phyloP scores from a whole-genome alignment of 2,113 vertebrate genomes.

The Triplophysa siluroides region DNA sequence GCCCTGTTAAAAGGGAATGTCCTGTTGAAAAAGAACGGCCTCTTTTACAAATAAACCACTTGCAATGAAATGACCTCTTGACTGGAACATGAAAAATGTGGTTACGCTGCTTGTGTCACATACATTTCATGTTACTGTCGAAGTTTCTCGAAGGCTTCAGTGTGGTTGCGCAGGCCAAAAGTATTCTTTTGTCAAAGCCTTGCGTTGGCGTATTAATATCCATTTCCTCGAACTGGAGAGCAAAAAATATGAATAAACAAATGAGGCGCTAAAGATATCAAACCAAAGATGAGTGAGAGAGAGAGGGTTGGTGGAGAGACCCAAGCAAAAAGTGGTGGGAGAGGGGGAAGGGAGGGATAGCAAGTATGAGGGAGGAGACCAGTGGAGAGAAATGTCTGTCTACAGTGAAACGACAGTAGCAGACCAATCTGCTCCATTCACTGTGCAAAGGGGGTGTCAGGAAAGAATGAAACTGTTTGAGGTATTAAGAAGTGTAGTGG shows the following conservation, averaged over 20 bases:
- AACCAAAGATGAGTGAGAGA: neutral
- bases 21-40: neutral
- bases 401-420: neutral
- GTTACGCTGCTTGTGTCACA: neutral
- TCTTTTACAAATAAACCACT: neutral
- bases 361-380: neutral
- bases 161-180: neutral
- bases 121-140: neutral
- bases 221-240: conserved; percentile 32
- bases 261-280: neutral
- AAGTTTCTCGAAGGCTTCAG: neutral
- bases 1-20: neutral
- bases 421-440: neutral
- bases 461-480: conserved; percentile 6
- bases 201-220: neutral
- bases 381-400: neutral
- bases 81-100: neutral
- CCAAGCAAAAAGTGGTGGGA: neutral
- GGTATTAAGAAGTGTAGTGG: neutral
- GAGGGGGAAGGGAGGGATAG: neutral
- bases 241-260: neutral
- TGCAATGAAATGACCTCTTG: neutral
- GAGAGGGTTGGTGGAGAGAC: neutral
- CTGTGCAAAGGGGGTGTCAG: neutral
- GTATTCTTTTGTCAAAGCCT: neutral